A percentile compares a stretch with the other conserved stretches of the same genome.
Evolutionary conservation across 2,888 invertebrate genomes (phyloP).

Genomic region (Tortrix viridana): DNA sequence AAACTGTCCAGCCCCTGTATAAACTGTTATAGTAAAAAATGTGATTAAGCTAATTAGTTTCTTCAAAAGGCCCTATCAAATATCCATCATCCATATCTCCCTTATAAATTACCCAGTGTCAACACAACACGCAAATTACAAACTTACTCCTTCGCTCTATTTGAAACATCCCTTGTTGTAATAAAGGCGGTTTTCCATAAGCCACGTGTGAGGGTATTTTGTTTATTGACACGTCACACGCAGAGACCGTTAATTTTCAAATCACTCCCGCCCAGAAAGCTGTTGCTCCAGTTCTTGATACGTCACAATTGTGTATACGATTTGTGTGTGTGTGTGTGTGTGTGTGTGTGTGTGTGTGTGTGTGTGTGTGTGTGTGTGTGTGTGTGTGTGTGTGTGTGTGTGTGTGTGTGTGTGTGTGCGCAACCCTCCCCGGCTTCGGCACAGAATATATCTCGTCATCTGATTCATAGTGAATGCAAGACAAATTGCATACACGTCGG

Average conservation of each 20-base stretch:
- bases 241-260: conserved; percentile 34
- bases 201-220: not conserved
- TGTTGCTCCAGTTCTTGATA: not conserved
- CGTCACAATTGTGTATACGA: too few species aligned
- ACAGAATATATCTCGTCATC: too few species aligned
- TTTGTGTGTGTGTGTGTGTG: too few species aligned
- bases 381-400: too few species aligned
- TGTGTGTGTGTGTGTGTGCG: too few species aligned
- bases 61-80: not conserved
- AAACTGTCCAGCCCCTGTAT: too few species aligned
- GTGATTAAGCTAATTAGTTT: not conserved
- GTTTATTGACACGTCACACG: conserved; percentile 22
- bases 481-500: too few species aligned
- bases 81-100: conserved; percentile 14
- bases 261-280: conserved; percentile 25
- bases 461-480: too few species aligned
- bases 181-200: not conserved
- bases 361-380: too few species aligned
- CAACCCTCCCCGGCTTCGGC: too few species aligned
- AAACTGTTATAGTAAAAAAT: too few species aligned
- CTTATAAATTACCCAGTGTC: conserved; percentile 35
- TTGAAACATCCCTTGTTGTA: not conserved
- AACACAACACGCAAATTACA: conserved; percentile 27
- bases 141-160: conserved; percentile 11
- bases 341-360: too few species aligned